Evolutionary conservation across 2,113 vertebrate genomes (phyloP).

Genomic region (Ceyx cyanopectus): DNA sequence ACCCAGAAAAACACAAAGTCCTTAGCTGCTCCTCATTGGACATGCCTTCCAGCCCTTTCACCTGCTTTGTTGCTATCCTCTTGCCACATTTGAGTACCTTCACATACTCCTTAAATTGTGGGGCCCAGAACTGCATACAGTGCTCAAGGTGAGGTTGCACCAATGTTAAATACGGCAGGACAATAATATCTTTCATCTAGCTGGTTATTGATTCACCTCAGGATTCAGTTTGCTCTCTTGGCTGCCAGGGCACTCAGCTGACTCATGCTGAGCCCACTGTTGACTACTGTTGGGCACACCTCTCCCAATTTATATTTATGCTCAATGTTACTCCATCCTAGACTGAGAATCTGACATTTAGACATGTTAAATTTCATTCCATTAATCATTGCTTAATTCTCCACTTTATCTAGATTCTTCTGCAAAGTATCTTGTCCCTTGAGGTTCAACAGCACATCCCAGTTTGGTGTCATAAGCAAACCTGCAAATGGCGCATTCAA

Average conservation of each 20-base stretch:
- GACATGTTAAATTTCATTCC: neutral
- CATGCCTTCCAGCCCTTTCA: neutral
- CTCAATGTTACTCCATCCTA: neutral
- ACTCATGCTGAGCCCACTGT: neutral
- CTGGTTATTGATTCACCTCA: neutral
- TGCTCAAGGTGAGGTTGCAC: neutral
- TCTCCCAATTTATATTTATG: neutral
- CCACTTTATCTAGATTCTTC: neutral
- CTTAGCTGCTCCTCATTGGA: neutral
- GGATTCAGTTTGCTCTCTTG: neutral
- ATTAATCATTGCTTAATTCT: neutral
- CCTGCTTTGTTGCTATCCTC: neutral
- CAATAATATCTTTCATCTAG: neutral
- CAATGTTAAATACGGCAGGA: neutral
- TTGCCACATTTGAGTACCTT: neutral
- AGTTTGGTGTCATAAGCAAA: neutral
- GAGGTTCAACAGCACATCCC: neutral
- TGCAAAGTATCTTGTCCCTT: neutral
- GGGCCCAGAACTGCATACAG: neutral
- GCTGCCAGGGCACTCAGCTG: neutral
- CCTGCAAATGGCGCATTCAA: neutral
- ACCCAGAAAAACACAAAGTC: neutral
- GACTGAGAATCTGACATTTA: accelerated
- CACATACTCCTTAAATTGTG: neutral
- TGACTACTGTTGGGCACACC: neutral